Evolutionary conservation across 2,797 vertebrate genomes (phyloP).

Genomic region (Numenius phaeopus): DNA sequence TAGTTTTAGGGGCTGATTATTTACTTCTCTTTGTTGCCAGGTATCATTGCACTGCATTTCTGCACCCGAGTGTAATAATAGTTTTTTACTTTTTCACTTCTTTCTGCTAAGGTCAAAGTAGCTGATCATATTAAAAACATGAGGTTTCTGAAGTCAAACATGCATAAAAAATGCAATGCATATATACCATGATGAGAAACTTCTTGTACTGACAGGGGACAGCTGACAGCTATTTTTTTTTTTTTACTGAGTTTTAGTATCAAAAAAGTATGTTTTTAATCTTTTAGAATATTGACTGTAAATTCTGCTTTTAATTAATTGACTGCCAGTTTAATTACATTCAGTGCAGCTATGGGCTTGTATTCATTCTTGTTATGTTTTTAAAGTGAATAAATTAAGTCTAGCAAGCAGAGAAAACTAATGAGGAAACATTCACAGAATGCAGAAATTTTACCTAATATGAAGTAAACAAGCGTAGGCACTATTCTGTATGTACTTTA

Average conservation of each 20-base stretch:
- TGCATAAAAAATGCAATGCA: not conserved
- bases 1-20: not conserved
- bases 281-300: not conserved
- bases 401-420: not conserved
- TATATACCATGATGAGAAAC: not conserved
- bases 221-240: not conserved
- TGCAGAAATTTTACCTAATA: not conserved
- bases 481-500: not conserved
- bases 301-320: not conserved
- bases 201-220: not conserved
- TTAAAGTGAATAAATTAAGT: conserved; percentile 27
- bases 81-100: not conserved
- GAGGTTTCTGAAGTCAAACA: not conserved
- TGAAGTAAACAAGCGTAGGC: not conserved
- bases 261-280: not conserved
- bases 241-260: not conserved
- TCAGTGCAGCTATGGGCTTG: not conserved
- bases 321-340: not conserved
- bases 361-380: not conserved
- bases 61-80: not conserved
- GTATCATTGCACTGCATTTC: not conserved
- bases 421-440: not conserved
- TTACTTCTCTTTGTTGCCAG: not conserved
- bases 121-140: not conserved
- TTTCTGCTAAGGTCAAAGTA: not conserved